phyloP scores from a whole-genome alignment of 1,140 invertebrate species.

The Pogonomyrmex californicus region DNA sequence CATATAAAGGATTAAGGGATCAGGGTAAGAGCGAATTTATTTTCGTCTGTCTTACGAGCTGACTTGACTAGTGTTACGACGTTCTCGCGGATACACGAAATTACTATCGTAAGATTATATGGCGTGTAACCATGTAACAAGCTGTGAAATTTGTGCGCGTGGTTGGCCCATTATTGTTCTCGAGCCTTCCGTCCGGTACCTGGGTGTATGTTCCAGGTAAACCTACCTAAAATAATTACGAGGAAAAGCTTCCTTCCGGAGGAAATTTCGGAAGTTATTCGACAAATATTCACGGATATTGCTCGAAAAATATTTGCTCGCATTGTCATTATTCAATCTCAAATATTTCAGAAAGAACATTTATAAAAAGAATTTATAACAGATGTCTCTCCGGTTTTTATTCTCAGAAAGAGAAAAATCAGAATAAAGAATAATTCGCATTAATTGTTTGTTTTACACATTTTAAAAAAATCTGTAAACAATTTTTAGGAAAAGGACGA shows the following conservation, averaged over 20 bases:
- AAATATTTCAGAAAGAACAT: neutral
- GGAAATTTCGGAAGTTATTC: neutral
- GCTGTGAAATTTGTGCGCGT: conserved; percentile 15
- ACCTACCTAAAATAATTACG: neutral
- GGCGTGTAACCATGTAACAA: neutral
- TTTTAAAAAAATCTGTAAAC: no score
- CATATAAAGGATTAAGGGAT: conserved; percentile 34
- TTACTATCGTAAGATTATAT: conserved; percentile 22
- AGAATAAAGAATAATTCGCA: no score
- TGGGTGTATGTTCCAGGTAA: neutral
- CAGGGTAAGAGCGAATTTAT: conserved; percentile 31
- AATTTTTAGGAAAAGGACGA: no score
- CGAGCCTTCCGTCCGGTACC: neutral
- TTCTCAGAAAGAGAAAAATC: neutral
- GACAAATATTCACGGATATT: neutral
- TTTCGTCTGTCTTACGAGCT: neutral
- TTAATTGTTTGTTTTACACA: no score
- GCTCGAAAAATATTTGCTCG: neutral
- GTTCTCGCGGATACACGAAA: conserved; percentile 13
- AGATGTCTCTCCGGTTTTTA: neutral
- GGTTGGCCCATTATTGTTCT: neutral
- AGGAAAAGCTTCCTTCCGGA: no score
- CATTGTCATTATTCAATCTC: neutral
- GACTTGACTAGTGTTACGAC: conserved; percentile 15
- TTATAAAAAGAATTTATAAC: neutral